Percentiles rank a stretch among this genome's conserved stretches.
These are phyloP conservation scores for Enteromius anoplus DNA, from an alignment of 2,797 vertebrate genomes.

Conservation along the genomic window DNA sequence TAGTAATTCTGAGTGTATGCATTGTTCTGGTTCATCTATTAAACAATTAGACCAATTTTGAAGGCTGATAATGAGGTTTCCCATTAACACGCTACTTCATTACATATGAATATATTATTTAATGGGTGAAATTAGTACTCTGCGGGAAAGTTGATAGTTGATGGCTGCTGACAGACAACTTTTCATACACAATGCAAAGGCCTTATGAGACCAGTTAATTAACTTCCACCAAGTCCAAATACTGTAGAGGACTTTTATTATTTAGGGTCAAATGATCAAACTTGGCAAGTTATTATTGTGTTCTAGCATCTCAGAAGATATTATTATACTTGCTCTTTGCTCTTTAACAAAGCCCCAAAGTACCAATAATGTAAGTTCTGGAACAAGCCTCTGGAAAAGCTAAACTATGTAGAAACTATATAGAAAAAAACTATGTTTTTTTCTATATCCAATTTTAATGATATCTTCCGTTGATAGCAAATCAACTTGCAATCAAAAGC, in stretches of 20 bases:
- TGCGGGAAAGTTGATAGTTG: neutral
- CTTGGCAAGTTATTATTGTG: neutral
- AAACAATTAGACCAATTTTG: neutral
- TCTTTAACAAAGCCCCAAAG: neutral
- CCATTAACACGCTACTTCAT: neutral
- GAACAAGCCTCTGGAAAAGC: neutral
- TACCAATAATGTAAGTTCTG: neutral
- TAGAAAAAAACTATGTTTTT: neutral
- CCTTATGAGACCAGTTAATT: slow-evolving; percentile 16
- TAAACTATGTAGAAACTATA: too few species aligned
- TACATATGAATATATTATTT: slow-evolving; percentile 4
- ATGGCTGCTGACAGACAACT: neutral
- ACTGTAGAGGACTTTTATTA: neutral
- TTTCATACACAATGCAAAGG: neutral
- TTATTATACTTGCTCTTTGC: slow-evolving; percentile 3
- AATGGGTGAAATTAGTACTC: neutral
- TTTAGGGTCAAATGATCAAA: neutral
- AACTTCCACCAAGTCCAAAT: neutral
- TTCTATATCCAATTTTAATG: neutral
- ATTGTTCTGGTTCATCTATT: neutral
- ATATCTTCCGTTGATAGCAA: neutral
- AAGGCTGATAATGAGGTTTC: slow-evolving; percentile 2
- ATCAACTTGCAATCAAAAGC: neutral
- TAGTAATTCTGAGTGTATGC: neutral
- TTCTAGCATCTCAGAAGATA: neutral